Evolutionary conservation across 2,888 invertebrate species (phyloP).

Genomic region (Epirrhoe tristata): DNA sequence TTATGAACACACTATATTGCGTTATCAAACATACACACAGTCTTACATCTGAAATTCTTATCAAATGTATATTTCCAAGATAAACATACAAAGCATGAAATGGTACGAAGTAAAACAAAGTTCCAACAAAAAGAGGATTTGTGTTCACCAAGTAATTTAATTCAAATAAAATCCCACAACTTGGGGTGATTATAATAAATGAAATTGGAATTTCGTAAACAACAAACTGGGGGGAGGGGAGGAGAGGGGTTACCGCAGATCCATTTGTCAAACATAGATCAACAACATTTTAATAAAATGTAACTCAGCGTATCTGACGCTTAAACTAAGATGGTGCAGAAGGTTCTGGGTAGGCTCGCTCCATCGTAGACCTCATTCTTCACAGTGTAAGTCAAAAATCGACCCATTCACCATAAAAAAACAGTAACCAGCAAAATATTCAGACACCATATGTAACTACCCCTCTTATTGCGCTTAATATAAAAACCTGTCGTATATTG

Average conservation of each 20-base stretch:
- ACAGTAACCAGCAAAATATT: no score
- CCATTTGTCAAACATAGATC: constrained; percentile 15
- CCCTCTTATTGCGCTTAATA: no score
- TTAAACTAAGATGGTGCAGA: not conserved
- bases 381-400: no score
- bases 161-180: constrained; percentile 43
- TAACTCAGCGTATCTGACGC: not conserved
- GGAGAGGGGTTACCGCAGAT: constrained; percentile 14
- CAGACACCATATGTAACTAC: no score
- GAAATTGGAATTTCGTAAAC: constrained; percentile 38
- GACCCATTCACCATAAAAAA: no score
- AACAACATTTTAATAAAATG: not conserved
- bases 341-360: no score
- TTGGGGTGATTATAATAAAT: constrained; percentile 41
- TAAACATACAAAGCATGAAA: not conserved
- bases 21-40: no score
- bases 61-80: not conserved
- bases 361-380: no score
- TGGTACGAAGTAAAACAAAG: constrained; percentile 33
- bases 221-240: constrained; percentile 28
- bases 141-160: constrained; percentile 46
- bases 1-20: no score
- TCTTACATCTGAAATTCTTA: no score
- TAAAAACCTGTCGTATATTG: no score
- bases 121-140: constrained; percentile 42